phyloP scores from a whole-genome alignment of 2,888 invertebrate species.

The Odontocerum albicorne region DNA sequence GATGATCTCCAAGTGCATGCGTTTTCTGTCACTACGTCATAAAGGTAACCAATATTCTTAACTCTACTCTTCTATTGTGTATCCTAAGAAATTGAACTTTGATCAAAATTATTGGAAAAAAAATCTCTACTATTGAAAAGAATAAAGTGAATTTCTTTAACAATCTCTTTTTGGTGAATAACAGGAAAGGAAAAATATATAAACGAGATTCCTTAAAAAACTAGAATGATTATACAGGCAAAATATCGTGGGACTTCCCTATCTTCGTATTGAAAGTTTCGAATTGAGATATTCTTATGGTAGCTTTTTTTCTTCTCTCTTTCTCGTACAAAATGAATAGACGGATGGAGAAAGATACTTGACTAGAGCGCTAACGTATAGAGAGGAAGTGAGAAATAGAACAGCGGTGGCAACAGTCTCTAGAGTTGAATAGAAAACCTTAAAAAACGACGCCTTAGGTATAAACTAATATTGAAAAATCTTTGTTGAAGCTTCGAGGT shows the following conservation, averaged over 20 bases:
- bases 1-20: too few species aligned
- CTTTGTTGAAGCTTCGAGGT: conserved; percentile 28
- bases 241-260: too few species aligned
- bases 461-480: conserved; percentile 35
- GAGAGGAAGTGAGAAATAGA: conserved; percentile 9
- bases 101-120: not conserved
- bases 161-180: too few species aligned
- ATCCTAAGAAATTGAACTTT: too few species aligned
- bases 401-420: conserved; percentile 1
- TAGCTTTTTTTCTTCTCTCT: too few species aligned
- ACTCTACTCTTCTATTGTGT: too few species aligned
- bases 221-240: too few species aligned
- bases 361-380: not conserved
- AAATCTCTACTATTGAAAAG: not conserved
- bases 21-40: too few species aligned
- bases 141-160: not conserved
- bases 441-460: conserved; percentile 30
- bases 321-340: not conserved
- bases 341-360: conserved; percentile 1
- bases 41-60: too few species aligned
- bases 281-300: conserved; percentile 12
- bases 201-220: too few species aligned
- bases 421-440: conserved; percentile 18
- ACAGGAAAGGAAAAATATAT: too few species aligned
- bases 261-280: conserved; percentile 7